Conservation (phyloP, 2,113 vertebrate genomes). For the Crotalus horridus region DNA sequence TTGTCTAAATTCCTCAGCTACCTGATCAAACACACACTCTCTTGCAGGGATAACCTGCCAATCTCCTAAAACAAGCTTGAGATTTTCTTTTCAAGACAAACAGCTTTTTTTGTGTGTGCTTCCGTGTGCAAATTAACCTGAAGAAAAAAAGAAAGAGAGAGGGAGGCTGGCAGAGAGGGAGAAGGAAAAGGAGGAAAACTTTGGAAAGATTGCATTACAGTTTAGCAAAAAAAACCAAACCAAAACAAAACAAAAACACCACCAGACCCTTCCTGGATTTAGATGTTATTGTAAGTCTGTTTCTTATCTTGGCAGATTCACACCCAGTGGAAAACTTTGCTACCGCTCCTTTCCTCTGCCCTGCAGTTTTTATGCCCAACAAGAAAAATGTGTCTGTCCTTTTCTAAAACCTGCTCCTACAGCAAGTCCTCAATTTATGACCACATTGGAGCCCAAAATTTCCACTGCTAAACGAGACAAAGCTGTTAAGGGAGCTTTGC, state of each 20-base stretch:
- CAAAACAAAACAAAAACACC: not conserved
- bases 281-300: not conserved
- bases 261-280: not conserved
- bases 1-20: conserved; percentile 24
- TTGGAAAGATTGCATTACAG: not conserved
- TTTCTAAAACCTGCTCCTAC: not conserved
- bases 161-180: not conserved
- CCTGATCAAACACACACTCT: conserved; percentile 6
- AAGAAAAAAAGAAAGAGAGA: too few relatives aligned
- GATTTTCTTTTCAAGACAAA: conserved; percentile 1
- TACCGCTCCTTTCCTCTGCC: too few relatives aligned
- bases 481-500: too few relatives aligned
- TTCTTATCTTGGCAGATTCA: conserved; percentile 23
- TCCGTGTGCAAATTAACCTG: not conserved
- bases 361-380: not conserved
- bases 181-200: too few relatives aligned
- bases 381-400: not conserved
- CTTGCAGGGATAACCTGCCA: not conserved
- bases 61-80: not conserved
- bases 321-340: conserved; percentile 8
- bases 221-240: not conserved
- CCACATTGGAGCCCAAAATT: too few relatives aligned
- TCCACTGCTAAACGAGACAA: too few relatives aligned
- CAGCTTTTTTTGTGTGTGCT: not conserved
- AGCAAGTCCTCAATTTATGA: not conserved